Evolutionary conservation across 2,797 vertebrate genomes (phyloP).

Genomic region (Adelosebastes latens): DNA sequence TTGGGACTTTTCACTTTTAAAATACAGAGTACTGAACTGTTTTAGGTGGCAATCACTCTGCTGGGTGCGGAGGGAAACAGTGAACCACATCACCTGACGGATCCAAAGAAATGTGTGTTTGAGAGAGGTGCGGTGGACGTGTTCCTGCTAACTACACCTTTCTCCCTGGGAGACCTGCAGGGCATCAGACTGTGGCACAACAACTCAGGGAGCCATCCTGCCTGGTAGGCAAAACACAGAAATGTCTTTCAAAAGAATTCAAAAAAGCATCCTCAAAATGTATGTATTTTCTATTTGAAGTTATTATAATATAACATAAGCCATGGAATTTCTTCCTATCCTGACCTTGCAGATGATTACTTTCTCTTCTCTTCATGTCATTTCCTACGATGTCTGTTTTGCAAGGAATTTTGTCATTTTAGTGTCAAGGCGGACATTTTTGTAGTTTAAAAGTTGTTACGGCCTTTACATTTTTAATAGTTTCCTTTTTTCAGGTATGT

Average conservation of each 20-base stretch:
- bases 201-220: conserved; percentile 87
- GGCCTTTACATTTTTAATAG: background rate
- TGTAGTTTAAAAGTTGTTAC: background rate
- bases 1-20: background rate
- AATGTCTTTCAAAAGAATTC: background rate
- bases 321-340: background rate
- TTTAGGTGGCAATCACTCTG: conserved; percentile 89
- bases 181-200: conserved; percentile 92
- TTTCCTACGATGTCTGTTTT: background rate
- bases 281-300: background rate
- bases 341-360: background rate
- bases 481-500: conserved; percentile 84
- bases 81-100: conserved; percentile 89
- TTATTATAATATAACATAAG: background rate
- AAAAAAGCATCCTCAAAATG: background rate
- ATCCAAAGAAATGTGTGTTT: conserved; percentile 84
- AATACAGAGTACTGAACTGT: conserved; percentile 1
- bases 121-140: conserved; percentile 89
- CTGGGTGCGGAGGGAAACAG: conserved; percentile 88
- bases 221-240: conserved; percentile 82
- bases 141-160: conserved; percentile 89
- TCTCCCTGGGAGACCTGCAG: conserved; percentile 88
- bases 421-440: background rate
- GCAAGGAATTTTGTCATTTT: background rate
- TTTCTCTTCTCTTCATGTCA: background rate